phyloP scores from a whole-genome alignment of 2,888 invertebrate genomes.

The Lasius fuliginosus region DNA sequence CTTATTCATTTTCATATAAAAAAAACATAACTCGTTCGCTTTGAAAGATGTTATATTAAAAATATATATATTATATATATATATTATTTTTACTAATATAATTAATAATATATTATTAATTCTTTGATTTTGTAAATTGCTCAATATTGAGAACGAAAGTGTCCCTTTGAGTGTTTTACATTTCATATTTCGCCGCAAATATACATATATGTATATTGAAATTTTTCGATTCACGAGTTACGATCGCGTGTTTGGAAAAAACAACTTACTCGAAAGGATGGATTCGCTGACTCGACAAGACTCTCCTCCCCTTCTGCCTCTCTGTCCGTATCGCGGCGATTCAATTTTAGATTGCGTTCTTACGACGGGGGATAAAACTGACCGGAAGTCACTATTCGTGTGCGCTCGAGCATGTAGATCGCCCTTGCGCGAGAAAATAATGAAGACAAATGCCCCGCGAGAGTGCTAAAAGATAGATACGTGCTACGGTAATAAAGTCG shows the following conservation, averaged over 20 bases:
- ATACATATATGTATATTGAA: constrained; percentile 28
- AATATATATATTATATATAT: too few species aligned
- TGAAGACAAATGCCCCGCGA: constrained; percentile 55
- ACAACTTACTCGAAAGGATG: constrained; percentile 26
- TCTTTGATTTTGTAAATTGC: too few species aligned
- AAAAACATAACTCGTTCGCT: not conserved
- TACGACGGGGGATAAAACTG: constrained; percentile 48
- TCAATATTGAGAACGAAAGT: not conserved
- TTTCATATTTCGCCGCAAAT: constrained; percentile 10
- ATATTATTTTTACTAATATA: too few species aligned
- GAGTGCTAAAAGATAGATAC: constrained; percentile 45
- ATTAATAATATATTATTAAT: too few species aligned
- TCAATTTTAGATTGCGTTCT: constrained; percentile 73
- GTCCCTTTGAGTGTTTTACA: not conserved
- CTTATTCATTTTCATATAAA: not conserved
- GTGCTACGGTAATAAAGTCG: constrained; percentile 37
- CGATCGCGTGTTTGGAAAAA: constrained; percentile 40
- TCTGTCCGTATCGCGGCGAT: constrained; percentile 68
- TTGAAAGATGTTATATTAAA: not conserved
- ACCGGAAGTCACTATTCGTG: constrained; percentile 52
- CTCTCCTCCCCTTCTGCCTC: constrained; percentile 32
- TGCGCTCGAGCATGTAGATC: constrained; percentile 31
- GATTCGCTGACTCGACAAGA: constrained; percentile 50
- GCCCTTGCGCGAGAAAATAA: constrained; percentile 50
- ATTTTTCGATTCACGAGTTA: not conserved